Conservation (phyloP, 1,140 invertebrate genomes). For the Lordiphosa stackelbergi region DNA sequence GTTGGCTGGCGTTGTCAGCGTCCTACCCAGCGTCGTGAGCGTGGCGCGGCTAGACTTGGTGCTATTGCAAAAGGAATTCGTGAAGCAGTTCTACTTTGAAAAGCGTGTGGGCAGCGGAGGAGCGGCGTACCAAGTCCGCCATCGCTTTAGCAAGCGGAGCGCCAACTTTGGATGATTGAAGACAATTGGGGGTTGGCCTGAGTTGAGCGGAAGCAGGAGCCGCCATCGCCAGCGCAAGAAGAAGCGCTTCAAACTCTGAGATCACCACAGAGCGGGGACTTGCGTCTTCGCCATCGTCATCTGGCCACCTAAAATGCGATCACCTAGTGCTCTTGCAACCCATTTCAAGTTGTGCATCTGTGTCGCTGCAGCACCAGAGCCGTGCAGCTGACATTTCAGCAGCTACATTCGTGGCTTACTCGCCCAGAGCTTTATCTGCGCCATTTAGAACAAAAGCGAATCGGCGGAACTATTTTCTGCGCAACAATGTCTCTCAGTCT, state of each 20-base stretch:
- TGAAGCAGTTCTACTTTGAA: slow-evolving; percentile 67
- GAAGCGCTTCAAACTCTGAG: slow-evolving; percentile 20
- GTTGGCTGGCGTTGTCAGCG: slow-evolving; percentile 5
- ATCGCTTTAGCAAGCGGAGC: slow-evolving; percentile 2
- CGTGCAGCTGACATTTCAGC: slow-evolving; percentile 48
- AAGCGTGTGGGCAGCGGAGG: slow-evolving; percentile 67
- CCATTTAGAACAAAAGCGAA: not conserved
- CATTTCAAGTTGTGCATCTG: not conserved
- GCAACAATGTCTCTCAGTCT: slow-evolving; percentile 1
- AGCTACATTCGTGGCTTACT: not conserved
- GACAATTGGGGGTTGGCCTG: not conserved
- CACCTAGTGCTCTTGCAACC: not conserved
- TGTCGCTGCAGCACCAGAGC: not conserved
- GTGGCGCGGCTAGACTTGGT: slow-evolving; percentile 24
- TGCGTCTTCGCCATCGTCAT: not conserved
- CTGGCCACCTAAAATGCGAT: slow-evolving; percentile 22
- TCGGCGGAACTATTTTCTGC: not conserved
- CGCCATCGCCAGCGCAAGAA: slow-evolving; percentile 20
- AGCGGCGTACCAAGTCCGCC: slow-evolving; percentile 1
- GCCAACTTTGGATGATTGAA: slow-evolving; percentile 53
- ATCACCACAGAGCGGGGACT: not conserved
- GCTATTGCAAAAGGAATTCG: slow-evolving; percentile 61
- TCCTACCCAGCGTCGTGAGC: slow-evolving; percentile 4
- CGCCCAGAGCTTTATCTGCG: not conserved
- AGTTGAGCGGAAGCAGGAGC: no score